phyloP scores from a whole-genome alignment of 1,140 invertebrate genomes.

The Drosophila biarmipes region DNA sequence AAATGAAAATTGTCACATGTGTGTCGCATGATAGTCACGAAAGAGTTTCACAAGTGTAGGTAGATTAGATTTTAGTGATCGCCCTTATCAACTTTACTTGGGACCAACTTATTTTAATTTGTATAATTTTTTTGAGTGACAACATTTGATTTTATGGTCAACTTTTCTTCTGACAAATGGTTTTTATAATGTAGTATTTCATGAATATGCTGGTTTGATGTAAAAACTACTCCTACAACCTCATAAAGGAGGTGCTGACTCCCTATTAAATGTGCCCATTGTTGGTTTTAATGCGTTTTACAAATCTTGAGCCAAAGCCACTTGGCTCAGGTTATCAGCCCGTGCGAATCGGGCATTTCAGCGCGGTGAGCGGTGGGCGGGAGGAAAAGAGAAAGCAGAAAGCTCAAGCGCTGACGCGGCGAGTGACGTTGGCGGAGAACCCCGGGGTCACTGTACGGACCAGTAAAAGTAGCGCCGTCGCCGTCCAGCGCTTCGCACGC shows the following conservation, averaged over 20 bases:
- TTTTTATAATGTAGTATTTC: no score
- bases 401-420: conserved; percentile 20
- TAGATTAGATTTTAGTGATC: not conserved
- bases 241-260: no score
- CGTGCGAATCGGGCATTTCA: not conserved
- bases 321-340: not conserved
- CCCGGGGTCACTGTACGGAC: conserved; percentile 35
- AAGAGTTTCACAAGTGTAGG: no score
- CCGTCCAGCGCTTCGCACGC: conserved; percentile 5
- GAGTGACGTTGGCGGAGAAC: conserved; percentile 28
- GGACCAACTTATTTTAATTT: no score
- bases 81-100: no score
- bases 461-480: conserved; percentile 26
- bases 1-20: not conserved
- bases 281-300: not conserved
- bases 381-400: conserved; percentile 35
- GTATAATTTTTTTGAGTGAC: no score
- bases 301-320: not conserved
- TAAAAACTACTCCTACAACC: no score
- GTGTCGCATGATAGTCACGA: not conserved
- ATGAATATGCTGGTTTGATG: no score
- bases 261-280: no score
- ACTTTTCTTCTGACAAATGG: no score
- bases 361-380: not conserved
- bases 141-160: no score